Percentiles rank a stretch among this genome's conserved stretches.
phyloP scores from a whole-genome alignment of 2,113 vertebrate genomes.

The Oplegnathus fasciatus region DNA sequence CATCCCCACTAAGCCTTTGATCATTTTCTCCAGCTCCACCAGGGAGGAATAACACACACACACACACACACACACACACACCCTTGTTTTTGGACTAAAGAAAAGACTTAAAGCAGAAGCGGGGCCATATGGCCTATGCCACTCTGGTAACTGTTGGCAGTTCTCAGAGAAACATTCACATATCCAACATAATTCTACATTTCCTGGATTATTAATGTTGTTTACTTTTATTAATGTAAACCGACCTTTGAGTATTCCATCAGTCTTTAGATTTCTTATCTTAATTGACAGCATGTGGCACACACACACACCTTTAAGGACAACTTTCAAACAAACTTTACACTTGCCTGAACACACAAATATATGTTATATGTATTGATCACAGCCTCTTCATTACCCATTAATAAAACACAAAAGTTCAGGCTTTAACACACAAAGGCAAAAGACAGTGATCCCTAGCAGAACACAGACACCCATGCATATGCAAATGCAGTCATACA shows the following conservation, averaged over 20 bases:
- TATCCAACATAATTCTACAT: neutral
- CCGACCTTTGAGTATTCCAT: neutral
- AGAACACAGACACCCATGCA: neutral
- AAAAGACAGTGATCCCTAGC: neutral
- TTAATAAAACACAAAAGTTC: neutral
- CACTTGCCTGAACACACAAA: neutral
- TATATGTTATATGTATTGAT: neutral
- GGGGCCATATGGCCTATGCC: neutral
- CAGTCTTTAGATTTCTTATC: neutral
- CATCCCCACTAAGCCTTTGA: constrained; percentile 91
- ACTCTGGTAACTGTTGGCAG: neutral
- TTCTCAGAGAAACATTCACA: neutral
- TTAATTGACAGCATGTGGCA: neutral
- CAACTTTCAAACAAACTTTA: neutral
- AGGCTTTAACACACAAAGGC: neutral
- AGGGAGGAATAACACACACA: constrained; percentile 17
- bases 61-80: neutral
- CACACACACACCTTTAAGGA: neutral
- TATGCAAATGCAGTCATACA: neutral
- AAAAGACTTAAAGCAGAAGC: neutral
- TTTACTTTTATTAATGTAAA: constrained; percentile 16
- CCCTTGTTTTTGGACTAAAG: neutral
- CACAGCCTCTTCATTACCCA: neutral
- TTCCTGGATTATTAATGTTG: constrained; percentile 12
- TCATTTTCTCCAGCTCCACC: constrained; percentile 88